These are phyloP conservation scores for Drosophila fungiperda DNA, from an alignment of 2,888 invertebrate species.

Conservation along the genomic window DNA sequence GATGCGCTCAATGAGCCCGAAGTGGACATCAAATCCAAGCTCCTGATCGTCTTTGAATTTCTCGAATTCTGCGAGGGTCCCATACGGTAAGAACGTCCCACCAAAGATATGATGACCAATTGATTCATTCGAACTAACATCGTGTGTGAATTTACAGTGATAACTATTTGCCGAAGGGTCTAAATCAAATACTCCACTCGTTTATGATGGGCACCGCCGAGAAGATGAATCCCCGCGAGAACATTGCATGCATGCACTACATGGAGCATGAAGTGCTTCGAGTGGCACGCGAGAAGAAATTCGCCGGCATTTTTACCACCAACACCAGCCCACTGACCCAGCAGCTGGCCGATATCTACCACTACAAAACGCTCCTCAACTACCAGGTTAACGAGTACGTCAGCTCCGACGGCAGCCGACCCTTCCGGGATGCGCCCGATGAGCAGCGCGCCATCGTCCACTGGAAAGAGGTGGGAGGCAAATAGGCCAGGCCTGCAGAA, in stretches of 20 bases:
- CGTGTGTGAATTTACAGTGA: conserved; percentile 84
- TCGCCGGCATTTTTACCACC: conserved; percentile 92
- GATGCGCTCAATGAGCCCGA: conserved; percentile 93
- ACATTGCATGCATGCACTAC: conserved; percentile 91
- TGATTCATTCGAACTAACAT: background rate
- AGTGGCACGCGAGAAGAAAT: conserved; percentile 88
- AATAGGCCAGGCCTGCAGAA: conserved; percentile 36
- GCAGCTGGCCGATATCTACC: conserved; percentile 94
- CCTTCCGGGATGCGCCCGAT: conserved; percentile 91
- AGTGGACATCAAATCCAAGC: conserved; percentile 88
- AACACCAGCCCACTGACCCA: conserved; percentile 95
- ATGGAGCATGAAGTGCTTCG: conserved; percentile 91
- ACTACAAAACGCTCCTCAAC: conserved; percentile 91
- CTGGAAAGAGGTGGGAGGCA: conserved; percentile 87
- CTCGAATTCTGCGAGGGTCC: conserved; percentile 91
- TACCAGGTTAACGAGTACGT: conserved; percentile 93
- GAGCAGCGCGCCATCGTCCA: conserved; percentile 91
- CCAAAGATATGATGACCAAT: no score
- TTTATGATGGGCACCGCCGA: conserved; percentile 95
- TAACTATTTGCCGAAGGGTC: conserved; percentile 87
- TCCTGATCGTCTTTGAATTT: conserved; percentile 91
- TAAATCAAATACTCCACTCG: conserved; percentile 91
- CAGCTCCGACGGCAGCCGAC: conserved; percentile 89
- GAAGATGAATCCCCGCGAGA: conserved; percentile 89
- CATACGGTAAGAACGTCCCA: conserved; percentile 86